phyloP scores from a whole-genome alignment of 2,797 vertebrate species.

The Chromis chromis region DNA sequence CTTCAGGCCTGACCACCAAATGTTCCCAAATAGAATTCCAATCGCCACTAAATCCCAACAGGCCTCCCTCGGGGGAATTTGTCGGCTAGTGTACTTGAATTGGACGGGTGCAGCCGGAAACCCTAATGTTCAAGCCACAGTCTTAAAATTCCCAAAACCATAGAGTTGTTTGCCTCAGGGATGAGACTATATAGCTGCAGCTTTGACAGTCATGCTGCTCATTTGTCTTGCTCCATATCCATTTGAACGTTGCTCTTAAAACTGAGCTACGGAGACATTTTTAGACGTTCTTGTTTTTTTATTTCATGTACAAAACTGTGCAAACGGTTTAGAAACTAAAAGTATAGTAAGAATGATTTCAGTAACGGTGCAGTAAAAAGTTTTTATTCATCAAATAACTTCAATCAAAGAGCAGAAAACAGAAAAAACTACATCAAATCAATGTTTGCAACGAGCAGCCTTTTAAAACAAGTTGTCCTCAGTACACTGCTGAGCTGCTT shows the following conservation, averaged over 20 bases:
- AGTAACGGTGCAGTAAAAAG: too few relatives aligned
- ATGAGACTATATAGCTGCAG: constrained; percentile 58
- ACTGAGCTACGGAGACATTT: constrained; percentile 5
- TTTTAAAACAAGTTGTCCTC: too few relatives aligned
- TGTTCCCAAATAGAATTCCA: constrained; percentile 65
- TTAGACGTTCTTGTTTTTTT: background rate
- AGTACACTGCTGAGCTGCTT: background rate
- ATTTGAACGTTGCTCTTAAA: constrained; percentile 30
- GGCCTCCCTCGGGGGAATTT: constrained; percentile 67
- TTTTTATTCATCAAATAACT: too few relatives aligned
- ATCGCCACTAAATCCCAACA: constrained; percentile 54
- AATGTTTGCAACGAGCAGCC: too few relatives aligned
- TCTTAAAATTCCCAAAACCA: constrained; percentile 63
- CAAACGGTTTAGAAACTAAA: too few relatives aligned
- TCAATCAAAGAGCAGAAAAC: too few relatives aligned
- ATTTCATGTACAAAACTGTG: too few relatives aligned
- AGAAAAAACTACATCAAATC: too few relatives aligned
- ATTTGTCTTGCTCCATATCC: constrained; percentile 33
- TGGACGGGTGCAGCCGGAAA: constrained; percentile 66
- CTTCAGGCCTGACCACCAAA: constrained; percentile 57
- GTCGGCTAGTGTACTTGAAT: constrained; percentile 46
- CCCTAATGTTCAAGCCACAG: constrained; percentile 60
- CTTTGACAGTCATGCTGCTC: constrained; percentile 44
- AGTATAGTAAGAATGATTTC: background rate
- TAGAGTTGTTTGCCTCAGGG: constrained; percentile 51